Evolutionary conservation across 2,113 vertebrate species (phyloP), one percentile per base, ranked within the genome.

Genomic region (Apodemus sylvaticus): DNA sequence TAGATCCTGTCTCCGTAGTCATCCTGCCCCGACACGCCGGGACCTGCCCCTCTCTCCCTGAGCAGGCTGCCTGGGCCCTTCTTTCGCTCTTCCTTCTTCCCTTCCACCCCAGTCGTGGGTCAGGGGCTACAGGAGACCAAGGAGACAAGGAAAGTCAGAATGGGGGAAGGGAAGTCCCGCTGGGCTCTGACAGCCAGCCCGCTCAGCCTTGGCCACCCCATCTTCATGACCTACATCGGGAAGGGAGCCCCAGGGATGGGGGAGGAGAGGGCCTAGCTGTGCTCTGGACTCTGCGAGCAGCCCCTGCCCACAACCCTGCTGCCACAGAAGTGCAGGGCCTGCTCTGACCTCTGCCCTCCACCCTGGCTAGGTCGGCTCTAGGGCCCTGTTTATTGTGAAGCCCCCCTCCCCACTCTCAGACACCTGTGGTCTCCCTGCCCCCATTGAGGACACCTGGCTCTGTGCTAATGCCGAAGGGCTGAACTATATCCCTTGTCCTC

Each of bases 181-280:
- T 70, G 95, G 97, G 93, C 93, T 78, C 89, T 94, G 94, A 93
- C 97, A 93, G 79, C 96, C 96, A 92, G 79, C 95, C 96, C 60
- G 82, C 90, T 92, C 92, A 89, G 92, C 85, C 96, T 93, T 79
- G 70, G 85, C 97, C 94, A 96, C 96, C 97, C 97, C 97, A 95
- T 97, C 97, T 96, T 95, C 94, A 94, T 97, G 97, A 97, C 97
- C 97, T 98, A 97, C 97, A 96, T 97, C n/a, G 90, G 83, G n/a
- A 93, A 95, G 88, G 95, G 94, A 97, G 96, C 97, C 97, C 95
- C 77, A 87, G 78, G 83, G 89, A 53, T 92, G 97, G 97, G 97
- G 94, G 97, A 93, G 93, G 96, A 96, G 94, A 96, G 89, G 89
- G 86, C 93, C 93, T 88, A 73, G 93, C 94, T 53, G 79, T 51